A percentile compares a stretch with the other conserved stretches of the same genome.
Evolutionary conservation across 2,888 invertebrate genomes (phyloP).

Genomic region (Craniophora ligustri): DNA sequence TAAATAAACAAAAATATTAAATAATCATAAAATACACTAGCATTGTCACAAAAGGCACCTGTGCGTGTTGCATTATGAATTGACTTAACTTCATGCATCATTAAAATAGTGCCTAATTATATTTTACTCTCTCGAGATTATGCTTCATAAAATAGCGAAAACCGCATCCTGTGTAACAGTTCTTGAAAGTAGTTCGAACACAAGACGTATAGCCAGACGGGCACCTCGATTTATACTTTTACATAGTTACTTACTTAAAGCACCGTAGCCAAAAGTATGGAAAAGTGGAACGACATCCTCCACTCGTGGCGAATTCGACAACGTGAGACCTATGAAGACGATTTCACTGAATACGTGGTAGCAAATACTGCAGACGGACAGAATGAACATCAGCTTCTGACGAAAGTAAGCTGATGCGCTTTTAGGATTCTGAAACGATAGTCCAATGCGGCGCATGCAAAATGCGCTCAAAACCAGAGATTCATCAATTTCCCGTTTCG

Average conservation of each 20-base stretch:
- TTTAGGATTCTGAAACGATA: constrained; percentile 71
- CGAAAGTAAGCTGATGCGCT: constrained; percentile 57
- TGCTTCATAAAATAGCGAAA: constrained; percentile 33
- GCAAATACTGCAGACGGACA: constrained; percentile 73
- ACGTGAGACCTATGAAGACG: constrained; percentile 75
- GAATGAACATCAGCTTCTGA: constrained; percentile 71
- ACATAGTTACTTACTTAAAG: constrained; percentile 75
- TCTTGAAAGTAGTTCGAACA: constrained; percentile 39
- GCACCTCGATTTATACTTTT: constrained; percentile 41
- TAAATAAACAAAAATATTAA: neutral
- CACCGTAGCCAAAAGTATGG: constrained; percentile 83
- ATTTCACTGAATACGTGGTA: constrained; percentile 83
- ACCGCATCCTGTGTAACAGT: constrained; percentile 46
- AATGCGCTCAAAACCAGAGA: constrained; percentile 73
- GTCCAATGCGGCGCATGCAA: constrained; percentile 76
- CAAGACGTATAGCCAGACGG: constrained; percentile 41
- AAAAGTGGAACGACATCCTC: constrained; percentile 84
- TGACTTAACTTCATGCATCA: constrained; percentile 34
- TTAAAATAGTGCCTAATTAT: constrained; percentile 36
- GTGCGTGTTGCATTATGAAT: constrained; percentile 21
- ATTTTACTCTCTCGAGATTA: constrained; percentile 33
- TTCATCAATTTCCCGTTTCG: constrained; percentile 75
- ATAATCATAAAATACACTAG: neutral
- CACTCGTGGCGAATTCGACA: constrained; percentile 79
- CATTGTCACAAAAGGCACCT: constrained; percentile 5